Evolutionary conservation across 2,113 vertebrate genomes (phyloP).

Genomic region (Rhadina sibilatrix): DNA sequence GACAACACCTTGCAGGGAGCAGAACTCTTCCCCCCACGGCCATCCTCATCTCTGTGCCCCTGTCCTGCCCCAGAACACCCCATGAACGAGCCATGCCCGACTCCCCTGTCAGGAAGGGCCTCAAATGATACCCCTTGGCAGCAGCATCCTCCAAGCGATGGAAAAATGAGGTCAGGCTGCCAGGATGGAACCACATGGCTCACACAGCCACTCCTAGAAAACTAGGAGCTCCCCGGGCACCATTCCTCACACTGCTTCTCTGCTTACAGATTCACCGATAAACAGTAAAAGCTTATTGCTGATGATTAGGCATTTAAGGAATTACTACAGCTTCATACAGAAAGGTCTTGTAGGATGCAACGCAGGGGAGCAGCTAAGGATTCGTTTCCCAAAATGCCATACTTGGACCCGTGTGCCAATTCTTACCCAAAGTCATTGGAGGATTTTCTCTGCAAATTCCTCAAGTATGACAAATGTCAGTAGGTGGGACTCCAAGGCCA

Average conservation of each 20-base stretch:
- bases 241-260: neutral
- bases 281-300: neutral
- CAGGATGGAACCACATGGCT: neutral
- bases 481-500: neutral
- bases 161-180: neutral
- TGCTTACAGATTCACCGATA: neutral
- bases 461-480: fast-evolving
- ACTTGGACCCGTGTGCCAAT: fast-evolving
- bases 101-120: neutral
- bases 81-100: fast-evolving
- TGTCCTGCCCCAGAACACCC: neutral
- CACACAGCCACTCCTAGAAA: neutral
- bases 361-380: neutral
- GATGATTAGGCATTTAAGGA: neutral
- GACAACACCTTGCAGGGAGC: neutral
- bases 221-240: neutral
- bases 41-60: neutral
- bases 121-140: neutral
- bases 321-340: neutral
- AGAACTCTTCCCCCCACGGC: fast-evolving
- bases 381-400: neutral
- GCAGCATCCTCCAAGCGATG: fast-evolving
- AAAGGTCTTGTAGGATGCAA: neutral
- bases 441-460: neutral
- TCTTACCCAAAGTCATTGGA: neutral